Evolutionary conservation across 2,797 vertebrate genomes (phyloP).

Genomic region (Hipposideros larvatus): DNA sequence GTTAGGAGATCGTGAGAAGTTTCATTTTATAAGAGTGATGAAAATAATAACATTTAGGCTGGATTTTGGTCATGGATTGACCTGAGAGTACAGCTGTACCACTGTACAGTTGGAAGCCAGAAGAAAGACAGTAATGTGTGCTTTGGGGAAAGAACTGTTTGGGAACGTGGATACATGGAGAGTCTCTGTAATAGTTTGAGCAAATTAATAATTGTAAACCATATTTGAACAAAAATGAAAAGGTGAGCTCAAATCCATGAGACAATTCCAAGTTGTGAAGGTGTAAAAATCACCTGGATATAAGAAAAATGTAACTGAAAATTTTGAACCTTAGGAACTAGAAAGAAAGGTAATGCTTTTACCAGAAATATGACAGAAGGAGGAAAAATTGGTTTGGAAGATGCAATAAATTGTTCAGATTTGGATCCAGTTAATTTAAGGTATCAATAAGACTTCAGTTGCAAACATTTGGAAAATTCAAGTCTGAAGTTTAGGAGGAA

Average conservation of each 20-base stretch:
- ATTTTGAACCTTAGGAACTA: not conserved
- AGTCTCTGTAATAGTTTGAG: not conserved
- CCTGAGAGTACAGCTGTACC: not conserved
- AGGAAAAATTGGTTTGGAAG: not conserved
- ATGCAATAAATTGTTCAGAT: not conserved
- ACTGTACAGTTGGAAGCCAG: not conserved
- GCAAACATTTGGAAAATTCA: not conserved
- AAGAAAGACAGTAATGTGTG: not conserved
- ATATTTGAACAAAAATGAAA: not conserved
- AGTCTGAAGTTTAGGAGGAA: not conserved
- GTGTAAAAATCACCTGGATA: not conserved
- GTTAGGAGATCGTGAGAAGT: not conserved
- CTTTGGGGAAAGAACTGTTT: not conserved
- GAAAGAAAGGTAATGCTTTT: not conserved
- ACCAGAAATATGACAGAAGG: not conserved
- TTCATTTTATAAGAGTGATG: not conserved
- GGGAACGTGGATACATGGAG: not conserved
- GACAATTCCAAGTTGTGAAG: not conserved
- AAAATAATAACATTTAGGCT: not conserved
- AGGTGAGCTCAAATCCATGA: not conserved
- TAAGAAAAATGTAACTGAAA: not conserved
- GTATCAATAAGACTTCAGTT: not conserved
- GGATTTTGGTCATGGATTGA: not conserved
- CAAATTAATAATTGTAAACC: conserved; percentile 13
- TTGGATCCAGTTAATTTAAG: not conserved